Conservation (phyloP, 2,113 vertebrate species). For the Cavia porcellus region DNA sequence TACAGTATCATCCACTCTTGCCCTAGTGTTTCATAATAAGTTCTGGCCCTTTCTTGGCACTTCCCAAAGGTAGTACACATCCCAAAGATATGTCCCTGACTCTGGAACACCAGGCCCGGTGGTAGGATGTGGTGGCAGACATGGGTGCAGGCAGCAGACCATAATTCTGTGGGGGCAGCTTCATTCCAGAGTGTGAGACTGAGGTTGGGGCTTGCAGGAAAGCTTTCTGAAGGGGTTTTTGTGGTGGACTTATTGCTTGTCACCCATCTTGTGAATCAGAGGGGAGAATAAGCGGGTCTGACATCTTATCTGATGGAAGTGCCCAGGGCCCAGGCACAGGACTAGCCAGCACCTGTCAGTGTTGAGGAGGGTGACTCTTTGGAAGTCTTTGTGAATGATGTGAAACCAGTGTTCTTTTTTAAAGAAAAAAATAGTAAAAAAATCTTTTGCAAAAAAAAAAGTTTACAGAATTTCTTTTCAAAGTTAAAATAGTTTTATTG, state of each 20-base stretch:
- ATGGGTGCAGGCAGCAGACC: too few relatives aligned
- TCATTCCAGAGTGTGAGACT: neutral
- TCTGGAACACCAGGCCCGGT: neutral
- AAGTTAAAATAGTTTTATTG: constrained; percentile 41
- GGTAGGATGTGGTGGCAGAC: too few relatives aligned
- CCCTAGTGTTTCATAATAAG: neutral
- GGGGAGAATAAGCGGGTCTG: neutral
- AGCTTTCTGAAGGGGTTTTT: neutral
- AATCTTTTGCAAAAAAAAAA: too few relatives aligned
- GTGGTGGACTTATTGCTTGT: neutral
- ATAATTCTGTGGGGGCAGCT: neutral
- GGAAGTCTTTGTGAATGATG: neutral
- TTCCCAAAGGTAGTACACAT: neutral
- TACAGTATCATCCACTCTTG: neutral
- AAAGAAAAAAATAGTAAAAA: too few relatives aligned
- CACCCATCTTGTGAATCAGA: neutral
- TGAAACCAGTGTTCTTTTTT: neutral
- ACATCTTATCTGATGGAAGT: neutral
- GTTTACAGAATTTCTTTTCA: constrained; percentile 19
- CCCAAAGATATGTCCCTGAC: neutral
- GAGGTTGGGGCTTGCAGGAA: neutral
- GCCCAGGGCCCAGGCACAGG: accelerated
- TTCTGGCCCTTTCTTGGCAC: neutral
- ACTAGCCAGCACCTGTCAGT: neutral
- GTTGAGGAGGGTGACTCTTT: neutral